phyloP scores from a whole-genome alignment of 2,113 vertebrate genomes.

The Mixornis gularis region DNA sequence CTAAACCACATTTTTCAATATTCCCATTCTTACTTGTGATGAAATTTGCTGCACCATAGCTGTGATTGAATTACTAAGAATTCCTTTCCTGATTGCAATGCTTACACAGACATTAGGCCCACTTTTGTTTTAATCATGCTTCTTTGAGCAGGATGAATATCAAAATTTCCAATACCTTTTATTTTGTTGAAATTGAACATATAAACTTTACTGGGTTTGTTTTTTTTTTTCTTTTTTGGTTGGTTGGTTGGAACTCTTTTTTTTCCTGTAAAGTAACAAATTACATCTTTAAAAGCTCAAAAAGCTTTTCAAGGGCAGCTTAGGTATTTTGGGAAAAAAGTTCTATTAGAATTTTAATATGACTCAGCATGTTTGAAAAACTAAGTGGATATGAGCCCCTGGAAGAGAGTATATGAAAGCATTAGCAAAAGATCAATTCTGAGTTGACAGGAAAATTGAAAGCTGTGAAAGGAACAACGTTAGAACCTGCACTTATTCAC shows the following conservation, averaged over 20 bases:
- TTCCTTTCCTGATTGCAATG: neutral
- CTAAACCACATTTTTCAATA: neutral
- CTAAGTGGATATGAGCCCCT: neutral
- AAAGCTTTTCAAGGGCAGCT: neutral
- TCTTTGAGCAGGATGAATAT: neutral
- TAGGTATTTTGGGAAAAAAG: neutral
- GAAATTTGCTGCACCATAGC: neutral
- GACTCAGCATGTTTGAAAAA: neutral
- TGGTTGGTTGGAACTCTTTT: no score
- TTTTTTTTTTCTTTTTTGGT: neutral
- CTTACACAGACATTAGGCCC: neutral
- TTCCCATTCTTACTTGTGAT: neutral
- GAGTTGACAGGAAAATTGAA: neutral
- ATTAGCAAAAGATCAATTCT: neutral
- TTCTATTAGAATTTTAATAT: neutral
- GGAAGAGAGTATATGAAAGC: neutral
- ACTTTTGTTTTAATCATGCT: neutral
- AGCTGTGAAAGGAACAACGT: neutral
- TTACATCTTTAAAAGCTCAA: neutral
- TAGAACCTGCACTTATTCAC: neutral
- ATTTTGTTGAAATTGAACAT: slow-evolving; percentile 2
- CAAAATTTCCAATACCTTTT: neutral
- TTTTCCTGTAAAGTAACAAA: neutral
- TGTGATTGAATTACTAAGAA: neutral
- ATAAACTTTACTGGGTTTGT: neutral